Conservation (phyloP, 2,888 invertebrate genomes). For the Leptinotarsa peninsularis region DNA sequence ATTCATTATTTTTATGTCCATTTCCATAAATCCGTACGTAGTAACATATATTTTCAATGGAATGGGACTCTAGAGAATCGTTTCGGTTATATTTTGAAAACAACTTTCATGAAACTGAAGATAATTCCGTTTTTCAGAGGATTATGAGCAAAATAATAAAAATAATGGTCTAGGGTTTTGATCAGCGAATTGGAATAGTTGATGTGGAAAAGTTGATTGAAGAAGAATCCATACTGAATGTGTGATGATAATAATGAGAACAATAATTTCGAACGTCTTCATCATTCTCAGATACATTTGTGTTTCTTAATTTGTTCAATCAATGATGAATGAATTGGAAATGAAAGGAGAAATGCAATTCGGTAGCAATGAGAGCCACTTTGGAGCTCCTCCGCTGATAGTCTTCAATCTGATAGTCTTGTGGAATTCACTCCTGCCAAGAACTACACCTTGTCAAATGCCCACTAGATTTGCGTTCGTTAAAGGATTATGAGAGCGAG, state of each 20-base stretch:
- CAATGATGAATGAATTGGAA: too few relatives aligned
- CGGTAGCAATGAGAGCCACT: too few relatives aligned
- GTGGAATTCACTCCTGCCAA: neutral
- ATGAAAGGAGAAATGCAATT: too few relatives aligned
- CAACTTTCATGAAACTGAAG: conserved; percentile 2
- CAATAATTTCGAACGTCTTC: too few relatives aligned
- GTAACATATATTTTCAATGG: neutral
- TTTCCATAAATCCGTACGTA: neutral
- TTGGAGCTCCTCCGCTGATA: too few relatives aligned
- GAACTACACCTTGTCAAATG: neutral
- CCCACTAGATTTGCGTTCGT: too few relatives aligned
- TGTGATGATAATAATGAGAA: too few relatives aligned
- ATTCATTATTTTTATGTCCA: neutral
- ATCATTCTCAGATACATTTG: too few relatives aligned
- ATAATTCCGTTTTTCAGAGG: neutral
- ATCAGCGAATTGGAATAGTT: neutral
- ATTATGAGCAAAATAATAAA: neutral
- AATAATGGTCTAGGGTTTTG: neutral
- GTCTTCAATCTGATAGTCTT: neutral
- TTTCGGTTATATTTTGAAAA: neutral
- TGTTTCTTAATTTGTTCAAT: too few relatives aligned
- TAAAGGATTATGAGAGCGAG: too few relatives aligned
- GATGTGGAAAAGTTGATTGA: conserved; percentile 1
- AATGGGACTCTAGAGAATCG: neutral
- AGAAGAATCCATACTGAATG: neutral